A percentile compares a stretch with the other conserved stretches of the same genome.
Evolutionary conservation across 2,797 vertebrate genomes (phyloP).

Genomic region (Melanotaenia pygmaea): DNA sequence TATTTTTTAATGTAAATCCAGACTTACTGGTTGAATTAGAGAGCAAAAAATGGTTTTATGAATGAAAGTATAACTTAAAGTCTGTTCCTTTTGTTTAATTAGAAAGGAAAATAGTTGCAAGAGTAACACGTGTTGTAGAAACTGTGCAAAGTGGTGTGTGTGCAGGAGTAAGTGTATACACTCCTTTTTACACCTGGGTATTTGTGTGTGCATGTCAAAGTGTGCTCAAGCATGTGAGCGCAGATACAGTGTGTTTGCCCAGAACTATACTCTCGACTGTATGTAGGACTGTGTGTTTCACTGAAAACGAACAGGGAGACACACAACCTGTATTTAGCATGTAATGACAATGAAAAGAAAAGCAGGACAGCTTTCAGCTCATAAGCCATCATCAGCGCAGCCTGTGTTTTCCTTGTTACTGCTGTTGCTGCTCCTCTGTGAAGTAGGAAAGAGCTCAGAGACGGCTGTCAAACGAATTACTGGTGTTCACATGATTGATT

Average conservation of each 20-base stretch:
- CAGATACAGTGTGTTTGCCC: background rate
- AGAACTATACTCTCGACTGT: slow-evolving; percentile 7
- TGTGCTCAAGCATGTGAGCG: slow-evolving; percentile 10
- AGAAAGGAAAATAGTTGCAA: background rate
- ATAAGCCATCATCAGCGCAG: slow-evolving; percentile 40
- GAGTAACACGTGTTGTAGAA: slow-evolving; percentile 12
- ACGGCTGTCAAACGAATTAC: slow-evolving; percentile 47
- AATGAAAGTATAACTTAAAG: background rate
- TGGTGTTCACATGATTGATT: slow-evolving; percentile 59
- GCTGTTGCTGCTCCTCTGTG: slow-evolving; percentile 46
- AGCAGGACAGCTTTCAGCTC: slow-evolving; percentile 25
- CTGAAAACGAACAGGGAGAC: slow-evolving; percentile 10
- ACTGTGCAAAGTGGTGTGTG: background rate
- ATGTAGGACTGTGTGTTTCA: slow-evolving; percentile 9
- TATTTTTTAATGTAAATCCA: background rate
- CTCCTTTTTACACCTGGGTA: slow-evolving; percentile 52
- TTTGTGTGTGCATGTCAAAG: slow-evolving; percentile 35
- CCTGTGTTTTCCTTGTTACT: slow-evolving; percentile 55
- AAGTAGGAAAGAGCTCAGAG: slow-evolving; percentile 40
- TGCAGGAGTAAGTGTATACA: slow-evolving; percentile 22
- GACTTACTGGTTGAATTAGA: background rate
- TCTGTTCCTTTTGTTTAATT: background rate
- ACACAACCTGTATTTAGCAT: slow-evolving; percentile 49
- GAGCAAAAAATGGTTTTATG: background rate
- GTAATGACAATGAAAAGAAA: slow-evolving; percentile 56